Conservation (phyloP, 2,797 vertebrate species). For the Hemibagrus guttatus region DNA sequence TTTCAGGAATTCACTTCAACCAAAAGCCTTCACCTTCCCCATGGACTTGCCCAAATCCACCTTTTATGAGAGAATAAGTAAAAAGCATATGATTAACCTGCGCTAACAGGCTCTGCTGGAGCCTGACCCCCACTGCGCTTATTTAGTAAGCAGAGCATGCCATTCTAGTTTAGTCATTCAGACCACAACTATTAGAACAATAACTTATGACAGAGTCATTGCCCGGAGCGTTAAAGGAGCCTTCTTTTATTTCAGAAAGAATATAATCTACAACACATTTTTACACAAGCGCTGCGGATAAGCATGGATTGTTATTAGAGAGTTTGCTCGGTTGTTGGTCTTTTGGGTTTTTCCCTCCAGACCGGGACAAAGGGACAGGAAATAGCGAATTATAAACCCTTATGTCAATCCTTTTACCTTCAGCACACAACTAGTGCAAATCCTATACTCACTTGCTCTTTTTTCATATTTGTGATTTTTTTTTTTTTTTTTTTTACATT, state of each 20-base stretch:
- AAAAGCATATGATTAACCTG: slow-evolving; percentile 61
- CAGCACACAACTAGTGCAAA: not conserved
- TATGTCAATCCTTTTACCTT: not conserved
- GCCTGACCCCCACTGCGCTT: slow-evolving; percentile 62
- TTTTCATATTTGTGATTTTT: no score
- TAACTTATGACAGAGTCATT: slow-evolving; percentile 7
- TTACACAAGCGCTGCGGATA: not conserved
- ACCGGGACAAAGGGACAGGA: not conserved
- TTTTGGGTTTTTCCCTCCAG: not conserved
- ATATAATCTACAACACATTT: slow-evolving; percentile 24
- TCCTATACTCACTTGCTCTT: not conserved
- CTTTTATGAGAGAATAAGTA: slow-evolving; percentile 63
- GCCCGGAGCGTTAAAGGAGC: slow-evolving; percentile 18
- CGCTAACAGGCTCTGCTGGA: slow-evolving; percentile 59
- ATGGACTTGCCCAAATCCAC: slow-evolving; percentile 52
- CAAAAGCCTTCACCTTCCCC: slow-evolving; percentile 55
- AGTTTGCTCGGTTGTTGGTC: not conserved
- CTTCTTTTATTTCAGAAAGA: not conserved
- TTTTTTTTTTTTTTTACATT: not conserved
- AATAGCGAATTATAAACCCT: not conserved
- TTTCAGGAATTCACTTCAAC: slow-evolving; percentile 60
- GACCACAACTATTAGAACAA: slow-evolving; percentile 29
- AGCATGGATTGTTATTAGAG: slow-evolving; percentile 2
- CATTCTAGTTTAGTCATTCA: slow-evolving; percentile 67
- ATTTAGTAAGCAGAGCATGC: slow-evolving; percentile 72